Percentiles rank a stretch among this genome's conserved stretches.
These are phyloP conservation scores for Hydrolagus colliei DNA, from an alignment of 2,797 vertebrate genomes.

Conservation along the genomic window DNA sequence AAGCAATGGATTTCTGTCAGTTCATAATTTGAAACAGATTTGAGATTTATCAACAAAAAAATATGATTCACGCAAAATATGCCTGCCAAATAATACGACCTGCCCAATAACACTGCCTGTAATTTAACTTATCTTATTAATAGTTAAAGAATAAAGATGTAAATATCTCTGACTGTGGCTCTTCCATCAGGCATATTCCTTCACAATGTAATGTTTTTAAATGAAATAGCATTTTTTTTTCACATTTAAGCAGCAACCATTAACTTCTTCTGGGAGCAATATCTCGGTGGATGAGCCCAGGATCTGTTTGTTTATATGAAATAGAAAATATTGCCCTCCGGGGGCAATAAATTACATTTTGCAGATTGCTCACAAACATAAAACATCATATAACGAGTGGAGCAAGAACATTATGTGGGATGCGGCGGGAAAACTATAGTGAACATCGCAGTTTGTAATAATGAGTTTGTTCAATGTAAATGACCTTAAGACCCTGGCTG, in stretches of 20 bases:
- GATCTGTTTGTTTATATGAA: neutral
- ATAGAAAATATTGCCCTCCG: neutral
- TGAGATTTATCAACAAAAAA: too few relatives aligned
- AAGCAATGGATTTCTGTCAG: too few relatives aligned
- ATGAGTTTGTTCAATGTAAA: neutral
- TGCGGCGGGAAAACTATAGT: neutral
- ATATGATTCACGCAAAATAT: too few relatives aligned
- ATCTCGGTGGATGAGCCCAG: neutral
- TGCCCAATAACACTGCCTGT: too few relatives aligned
- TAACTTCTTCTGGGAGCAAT: neutral
- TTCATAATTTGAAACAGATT: too few relatives aligned
- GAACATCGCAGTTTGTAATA: neutral
- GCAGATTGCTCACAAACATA: too few relatives aligned
- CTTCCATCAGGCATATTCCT: too few relatives aligned
- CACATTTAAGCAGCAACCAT: neutral
- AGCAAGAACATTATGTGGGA: neutral
- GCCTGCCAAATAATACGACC: too few relatives aligned
- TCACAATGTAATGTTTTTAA: neutral
- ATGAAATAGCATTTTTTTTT: neutral
- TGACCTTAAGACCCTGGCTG: neutral
- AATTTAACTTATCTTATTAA: too few relatives aligned
- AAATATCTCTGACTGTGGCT: too few relatives aligned
- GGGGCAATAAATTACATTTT: neutral
- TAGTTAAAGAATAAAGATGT: too few relatives aligned
- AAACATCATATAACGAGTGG: neutral